phyloP scores from a whole-genome alignment of 1,140 invertebrate species.

The Drosophila mayri region DNA sequence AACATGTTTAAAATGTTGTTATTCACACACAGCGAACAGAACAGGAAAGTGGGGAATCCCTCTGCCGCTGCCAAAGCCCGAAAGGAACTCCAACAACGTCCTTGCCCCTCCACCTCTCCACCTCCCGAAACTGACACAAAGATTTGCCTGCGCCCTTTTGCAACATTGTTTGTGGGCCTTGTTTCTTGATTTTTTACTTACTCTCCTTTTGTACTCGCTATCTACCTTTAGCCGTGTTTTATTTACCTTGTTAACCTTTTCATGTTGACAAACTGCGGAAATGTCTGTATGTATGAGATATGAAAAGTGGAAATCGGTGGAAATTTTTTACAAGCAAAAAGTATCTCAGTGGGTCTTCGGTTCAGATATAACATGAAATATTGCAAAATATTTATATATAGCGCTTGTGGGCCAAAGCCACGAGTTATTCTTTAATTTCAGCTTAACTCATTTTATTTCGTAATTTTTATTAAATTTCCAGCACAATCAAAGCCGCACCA shows the following conservation, averaged over 20 bases:
- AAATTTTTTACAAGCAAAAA: conserved; percentile 65
- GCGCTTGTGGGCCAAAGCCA: conserved; percentile 12
- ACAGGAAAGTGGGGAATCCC: conserved; percentile 14
- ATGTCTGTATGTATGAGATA: conserved; percentile 36
- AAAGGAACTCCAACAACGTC: conserved; percentile 15
- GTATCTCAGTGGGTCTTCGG: conserved; percentile 40
- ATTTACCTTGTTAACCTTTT: conserved; percentile 81
- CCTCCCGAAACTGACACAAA: conserved; percentile 17
- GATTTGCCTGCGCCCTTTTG: conserved; percentile 43
- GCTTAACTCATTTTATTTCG: conserved; percentile 4
- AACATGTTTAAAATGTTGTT: conserved; percentile 83
- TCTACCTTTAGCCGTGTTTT: conserved; percentile 59
- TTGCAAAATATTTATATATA: conserved; percentile 20
- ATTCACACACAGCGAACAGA: conserved; percentile 62
- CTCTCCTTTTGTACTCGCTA: conserved; percentile 42
- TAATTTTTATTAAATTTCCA: conserved; percentile 21
- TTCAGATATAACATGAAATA: conserved; percentile 30
- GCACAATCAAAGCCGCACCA: conserved; percentile 25
- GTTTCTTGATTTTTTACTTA: conserved; percentile 44
- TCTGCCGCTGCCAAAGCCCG: conserved; percentile 10
- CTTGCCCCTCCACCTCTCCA: neutral
- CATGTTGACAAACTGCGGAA: conserved; percentile 70
- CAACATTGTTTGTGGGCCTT: conserved; percentile 68
- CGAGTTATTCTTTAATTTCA: conserved; percentile 10
- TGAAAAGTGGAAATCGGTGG: conserved; percentile 68